These are phyloP conservation scores for Trisateles emortualis DNA, from an alignment of 2,888 invertebrate species.

Conservation along the genomic window DNA sequence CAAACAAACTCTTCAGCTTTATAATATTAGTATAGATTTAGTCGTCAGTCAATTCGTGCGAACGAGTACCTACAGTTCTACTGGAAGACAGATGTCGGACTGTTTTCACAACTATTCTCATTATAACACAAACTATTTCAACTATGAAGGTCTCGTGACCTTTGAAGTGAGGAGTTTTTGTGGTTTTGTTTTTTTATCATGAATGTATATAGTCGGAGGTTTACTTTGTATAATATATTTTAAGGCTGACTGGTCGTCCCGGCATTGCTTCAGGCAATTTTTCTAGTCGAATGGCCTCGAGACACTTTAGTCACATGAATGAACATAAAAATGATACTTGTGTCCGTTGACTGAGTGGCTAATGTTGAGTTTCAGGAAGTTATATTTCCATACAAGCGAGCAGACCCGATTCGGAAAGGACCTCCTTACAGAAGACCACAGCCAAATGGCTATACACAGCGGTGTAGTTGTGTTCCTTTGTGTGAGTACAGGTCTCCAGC, in stretches of 20 bases:
- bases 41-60: no score
- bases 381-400: no score
- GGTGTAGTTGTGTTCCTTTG: no score
- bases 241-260: neutral
- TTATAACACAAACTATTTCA: neutral
- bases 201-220: neutral
- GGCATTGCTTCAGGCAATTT: neutral
- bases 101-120: neutral
- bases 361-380: no score
- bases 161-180: neutral
- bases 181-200: neutral
- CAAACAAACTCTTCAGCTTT: no score
- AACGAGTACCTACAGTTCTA: no score
- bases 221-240: neutral
- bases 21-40: no score
- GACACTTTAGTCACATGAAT: neutral
- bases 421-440: no score
- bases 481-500: no score
- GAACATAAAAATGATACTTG: neutral
- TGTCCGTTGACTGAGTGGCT: neutral
- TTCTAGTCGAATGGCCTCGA: neutral
- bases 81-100: neutral
- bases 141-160: neutral
- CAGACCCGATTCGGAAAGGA: no score
- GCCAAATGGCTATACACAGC: no score